Evolutionary conservation across 1,140 invertebrate species (phyloP).

Genomic region (Oscheius sp.): DNA sequence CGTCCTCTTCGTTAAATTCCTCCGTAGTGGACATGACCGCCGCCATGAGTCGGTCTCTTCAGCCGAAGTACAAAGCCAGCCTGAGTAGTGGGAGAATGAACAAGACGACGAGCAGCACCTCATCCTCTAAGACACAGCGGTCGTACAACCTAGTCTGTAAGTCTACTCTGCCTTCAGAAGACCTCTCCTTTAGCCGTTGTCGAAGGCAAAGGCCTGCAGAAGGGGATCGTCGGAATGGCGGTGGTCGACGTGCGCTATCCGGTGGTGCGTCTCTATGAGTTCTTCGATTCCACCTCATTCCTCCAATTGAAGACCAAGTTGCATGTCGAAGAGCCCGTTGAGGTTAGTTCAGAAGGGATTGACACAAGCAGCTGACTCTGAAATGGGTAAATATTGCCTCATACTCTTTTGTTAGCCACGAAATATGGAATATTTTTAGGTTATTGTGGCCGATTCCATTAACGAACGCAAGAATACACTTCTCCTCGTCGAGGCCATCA

Average conservation of each 20-base stretch:
- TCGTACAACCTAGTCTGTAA: background rate
- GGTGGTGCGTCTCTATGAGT: conserved; percentile 17
- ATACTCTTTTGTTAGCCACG: background rate
- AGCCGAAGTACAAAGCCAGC: background rate
- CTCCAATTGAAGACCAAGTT: conserved; percentile 15
- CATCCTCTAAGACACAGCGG: background rate
- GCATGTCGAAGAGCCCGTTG: conserved; percentile 16
- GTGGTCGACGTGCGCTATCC: conserved; percentile 9
- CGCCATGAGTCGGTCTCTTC: background rate
- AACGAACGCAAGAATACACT: background rate
- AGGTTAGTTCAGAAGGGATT: background rate
- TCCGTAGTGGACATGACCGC: no score
- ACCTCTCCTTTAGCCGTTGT: background rate
- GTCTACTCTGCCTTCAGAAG: background rate
- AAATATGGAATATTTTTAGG: conserved; percentile 3
- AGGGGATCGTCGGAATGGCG: conserved; percentile 14
- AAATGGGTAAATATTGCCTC: background rate
- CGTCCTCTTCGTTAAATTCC: no score
- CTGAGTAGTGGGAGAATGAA: background rate
- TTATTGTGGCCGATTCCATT: background rate
- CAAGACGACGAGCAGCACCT: background rate
- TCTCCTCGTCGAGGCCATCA: background rate
- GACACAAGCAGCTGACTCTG: background rate
- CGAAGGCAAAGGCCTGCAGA: background rate
- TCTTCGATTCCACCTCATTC: conserved; percentile 21